Evolutionary conservation across 1,140 invertebrate genomes (phyloP).

Genomic region (Drosophila albomicans): DNA sequence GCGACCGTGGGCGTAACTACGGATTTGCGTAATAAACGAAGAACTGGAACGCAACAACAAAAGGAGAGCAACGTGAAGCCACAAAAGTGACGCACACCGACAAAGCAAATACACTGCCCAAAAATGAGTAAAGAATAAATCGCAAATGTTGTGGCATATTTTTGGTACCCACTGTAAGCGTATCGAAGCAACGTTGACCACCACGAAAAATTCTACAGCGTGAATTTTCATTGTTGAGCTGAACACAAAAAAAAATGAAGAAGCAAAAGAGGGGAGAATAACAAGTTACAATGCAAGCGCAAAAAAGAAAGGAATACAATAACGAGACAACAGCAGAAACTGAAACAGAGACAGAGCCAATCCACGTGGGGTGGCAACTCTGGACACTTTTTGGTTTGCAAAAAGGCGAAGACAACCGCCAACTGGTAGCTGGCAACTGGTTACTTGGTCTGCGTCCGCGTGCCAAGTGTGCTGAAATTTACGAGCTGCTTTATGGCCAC

Average conservation of each 20-base stretch:
- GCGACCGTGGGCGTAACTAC: constrained; percentile 41
- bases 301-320: constrained; percentile 17
- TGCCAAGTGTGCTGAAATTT: constrained; percentile 66
- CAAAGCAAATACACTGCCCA: constrained; percentile 9
- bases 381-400: constrained; percentile 30
- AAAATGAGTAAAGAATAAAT: not conserved
- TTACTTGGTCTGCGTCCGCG: constrained; percentile 19
- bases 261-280: constrained; percentile 40
- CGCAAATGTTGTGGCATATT: not conserved
- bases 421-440: constrained; percentile 29
- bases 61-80: not conserved
- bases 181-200: constrained; percentile 18
- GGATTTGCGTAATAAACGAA: constrained; percentile 76
- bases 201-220: constrained; percentile 59
- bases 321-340: constrained; percentile 4
- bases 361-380: constrained; percentile 40
- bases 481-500: constrained; percentile 74
- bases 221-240: constrained; percentile 54
- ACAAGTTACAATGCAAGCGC: constrained; percentile 38
- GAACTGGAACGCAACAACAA: constrained; percentile 41
- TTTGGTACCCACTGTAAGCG: not conserved
- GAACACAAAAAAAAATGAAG: constrained; percentile 8
- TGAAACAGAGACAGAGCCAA: constrained; percentile 7
- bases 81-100: constrained; percentile 16
- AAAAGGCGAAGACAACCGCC: constrained; percentile 37